Evolutionary conservation across 92 coral and sea anemone genomes (phyloP), one percentile per base, ranked within the genome.

Genomic region (Parazoanthus swiftii): DNA sequence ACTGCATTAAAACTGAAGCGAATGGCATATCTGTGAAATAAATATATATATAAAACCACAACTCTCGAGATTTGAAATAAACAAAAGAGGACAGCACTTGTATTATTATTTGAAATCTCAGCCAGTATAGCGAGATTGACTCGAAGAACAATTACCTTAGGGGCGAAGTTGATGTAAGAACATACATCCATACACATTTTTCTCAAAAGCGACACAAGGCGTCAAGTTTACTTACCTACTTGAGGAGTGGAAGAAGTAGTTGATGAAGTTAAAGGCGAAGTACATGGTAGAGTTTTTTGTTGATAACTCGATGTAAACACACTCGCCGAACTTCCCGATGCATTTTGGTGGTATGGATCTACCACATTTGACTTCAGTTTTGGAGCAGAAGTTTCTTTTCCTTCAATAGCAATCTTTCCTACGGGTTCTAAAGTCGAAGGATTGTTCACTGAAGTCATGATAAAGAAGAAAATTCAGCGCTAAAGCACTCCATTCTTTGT

Each of bases 291-390:
- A 23, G 87, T 71, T 71, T 6, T 84, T 70, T 84, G 87, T 84
- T 84, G 87, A 84, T 46, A 21, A 48, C 77, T 84, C 25, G 87
- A 84, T 71, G 87, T 84, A 84, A 84, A 84, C 77, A 84, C 79
- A 44, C 67, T 48, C 16, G 42, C 79, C 59, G 66, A 48, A 82
- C 48, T 82, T 36, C 86, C 86, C 10, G 82, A 79, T 79, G 87
- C 46, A 83, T 68, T 44, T 70, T 70, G 86, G 29, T 38, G 77
- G 65, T 26, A 18, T 25, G 73, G 29, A 46, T 83, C 86, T 43
- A 39, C 4, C 67, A 37, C 76, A 70, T 65, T 70, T 63, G 86
- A 43, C 43, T 83, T 83, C 20, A 83, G 25, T 84, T 71, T 72
- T 36, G 87, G 25, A 54, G 66, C 23, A 16, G 79, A 48, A 71